Evolutionary conservation across 2,113 vertebrate species (phyloP).

Genomic region (Telmatochromis brichardi): DNA sequence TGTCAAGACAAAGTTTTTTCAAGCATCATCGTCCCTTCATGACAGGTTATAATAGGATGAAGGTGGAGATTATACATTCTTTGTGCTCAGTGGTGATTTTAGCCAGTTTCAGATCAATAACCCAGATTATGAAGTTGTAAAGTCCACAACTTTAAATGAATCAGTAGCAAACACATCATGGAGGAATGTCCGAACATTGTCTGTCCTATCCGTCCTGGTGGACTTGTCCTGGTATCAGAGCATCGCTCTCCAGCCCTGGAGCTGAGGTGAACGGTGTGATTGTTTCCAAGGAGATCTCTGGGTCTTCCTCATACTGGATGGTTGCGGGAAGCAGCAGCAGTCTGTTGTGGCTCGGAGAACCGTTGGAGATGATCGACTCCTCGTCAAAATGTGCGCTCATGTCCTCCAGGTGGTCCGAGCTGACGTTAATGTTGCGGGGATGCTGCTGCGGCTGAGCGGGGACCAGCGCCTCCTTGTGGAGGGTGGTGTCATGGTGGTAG

Average conservation of each 20-base stretch:
- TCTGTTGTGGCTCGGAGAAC: slow-evolving; percentile 24
- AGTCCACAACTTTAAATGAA: neutral
- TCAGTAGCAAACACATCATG: neutral
- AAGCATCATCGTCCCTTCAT: neutral
- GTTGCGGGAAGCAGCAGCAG: slow-evolving; percentile 31
- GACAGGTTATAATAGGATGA: fast-evolving
- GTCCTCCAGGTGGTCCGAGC: slow-evolving; percentile 29
- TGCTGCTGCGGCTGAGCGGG: slow-evolving; percentile 17
- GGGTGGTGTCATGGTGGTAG: slow-evolving; percentile 71
- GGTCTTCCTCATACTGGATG: slow-evolving; percentile 58
- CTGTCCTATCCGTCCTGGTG: slow-evolving; percentile 1
- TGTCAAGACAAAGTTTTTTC: neutral
- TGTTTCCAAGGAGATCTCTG: slow-evolving; percentile 65
- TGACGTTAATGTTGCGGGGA: neutral
- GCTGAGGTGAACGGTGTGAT: slow-evolving; percentile 36
- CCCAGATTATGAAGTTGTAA: fast-evolving
- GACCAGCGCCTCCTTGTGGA: slow-evolving; percentile 64
- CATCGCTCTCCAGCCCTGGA: slow-evolving; percentile 26
- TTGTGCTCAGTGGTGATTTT: neutral
- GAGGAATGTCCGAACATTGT: fast-evolving
- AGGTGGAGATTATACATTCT: neutral
- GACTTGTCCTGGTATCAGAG: slow-evolving; percentile 38
- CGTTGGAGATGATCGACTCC: slow-evolving; percentile 35
- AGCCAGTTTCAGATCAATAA: neutral
- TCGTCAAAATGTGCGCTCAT: slow-evolving; percentile 47